Conservation (phyloP, 2,113 vertebrate genomes). For the Bambusicola thoracicus region DNA sequence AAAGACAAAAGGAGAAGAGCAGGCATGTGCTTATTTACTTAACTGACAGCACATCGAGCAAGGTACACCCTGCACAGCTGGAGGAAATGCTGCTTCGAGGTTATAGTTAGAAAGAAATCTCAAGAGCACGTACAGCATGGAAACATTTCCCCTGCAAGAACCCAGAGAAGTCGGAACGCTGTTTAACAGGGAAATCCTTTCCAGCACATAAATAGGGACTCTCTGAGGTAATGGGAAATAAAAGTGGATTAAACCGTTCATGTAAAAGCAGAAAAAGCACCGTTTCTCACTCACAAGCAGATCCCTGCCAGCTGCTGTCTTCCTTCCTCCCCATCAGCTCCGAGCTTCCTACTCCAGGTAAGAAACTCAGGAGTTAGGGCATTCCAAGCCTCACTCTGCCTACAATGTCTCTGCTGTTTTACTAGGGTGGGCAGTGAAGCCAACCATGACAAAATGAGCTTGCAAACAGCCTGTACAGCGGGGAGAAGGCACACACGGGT, state of each 20-base stretch:
- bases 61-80: neutral
- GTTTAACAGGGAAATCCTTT: neutral
- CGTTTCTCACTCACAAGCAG: neutral
- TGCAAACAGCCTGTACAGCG: neutral
- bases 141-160: slow-evolving; percentile 22
- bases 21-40: slow-evolving; percentile 11
- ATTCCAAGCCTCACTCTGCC: neutral
- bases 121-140: neutral
- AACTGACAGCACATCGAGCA: neutral
- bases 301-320: neutral
- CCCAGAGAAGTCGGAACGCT: neutral
- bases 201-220: slow-evolving; percentile 5
- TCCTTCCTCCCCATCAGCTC: neutral
- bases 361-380: neutral
- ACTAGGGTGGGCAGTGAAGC: neutral
- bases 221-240: slow-evolving; percentile 1
- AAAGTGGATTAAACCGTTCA: neutral
- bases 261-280: neutral
- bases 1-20: neutral
- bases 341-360: neutral
- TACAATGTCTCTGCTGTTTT: neutral
- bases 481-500: neutral
- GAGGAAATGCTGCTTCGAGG: slow-evolving; percentile 11
- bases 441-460: fast-evolving
- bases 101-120: slow-evolving; percentile 27